Percentiles rank a stretch among this genome's conserved stretches.
phyloP scores from a whole-genome alignment of 2,113 vertebrate species.

The Ophthalmolycus amberensis region DNA sequence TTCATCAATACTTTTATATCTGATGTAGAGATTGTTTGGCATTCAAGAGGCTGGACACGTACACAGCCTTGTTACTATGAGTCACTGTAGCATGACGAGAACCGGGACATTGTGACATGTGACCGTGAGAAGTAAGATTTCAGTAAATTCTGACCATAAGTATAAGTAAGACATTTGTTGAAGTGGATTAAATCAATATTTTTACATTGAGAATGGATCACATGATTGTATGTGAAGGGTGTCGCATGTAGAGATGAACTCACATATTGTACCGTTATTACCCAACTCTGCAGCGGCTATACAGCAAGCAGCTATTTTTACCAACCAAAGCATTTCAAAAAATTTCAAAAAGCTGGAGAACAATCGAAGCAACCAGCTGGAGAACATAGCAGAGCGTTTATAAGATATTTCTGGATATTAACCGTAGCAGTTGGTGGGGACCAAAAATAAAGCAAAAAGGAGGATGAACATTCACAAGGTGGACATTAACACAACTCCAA shows the following conservation, averaged over 20 bases:
- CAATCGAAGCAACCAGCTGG: no score
- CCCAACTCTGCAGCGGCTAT: not conserved
- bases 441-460: not conserved
- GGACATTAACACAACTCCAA: not conserved
- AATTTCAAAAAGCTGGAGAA: no score
- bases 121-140: not conserved
- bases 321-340: no score
- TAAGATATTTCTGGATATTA: not conserved
- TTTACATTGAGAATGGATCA: not conserved
- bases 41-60: constrained; percentile 29
- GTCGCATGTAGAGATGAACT: not conserved
- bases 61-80: not conserved
- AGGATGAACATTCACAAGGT: not conserved
- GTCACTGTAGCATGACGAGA: not conserved
- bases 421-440: not conserved
- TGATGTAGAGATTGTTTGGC: constrained; percentile 23
- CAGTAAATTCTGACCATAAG: not conserved
- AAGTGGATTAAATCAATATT: not conserved
- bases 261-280: not conserved
- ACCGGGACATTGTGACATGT: not conserved
- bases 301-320: not conserved
- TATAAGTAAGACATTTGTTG: not conserved
- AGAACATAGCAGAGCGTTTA: no score
- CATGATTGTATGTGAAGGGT: not conserved
- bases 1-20: constrained; percentile 18